Evolutionary conservation across 2,797 vertebrate genomes (phyloP).

Genomic region (Apodemus agrarius): DNA sequence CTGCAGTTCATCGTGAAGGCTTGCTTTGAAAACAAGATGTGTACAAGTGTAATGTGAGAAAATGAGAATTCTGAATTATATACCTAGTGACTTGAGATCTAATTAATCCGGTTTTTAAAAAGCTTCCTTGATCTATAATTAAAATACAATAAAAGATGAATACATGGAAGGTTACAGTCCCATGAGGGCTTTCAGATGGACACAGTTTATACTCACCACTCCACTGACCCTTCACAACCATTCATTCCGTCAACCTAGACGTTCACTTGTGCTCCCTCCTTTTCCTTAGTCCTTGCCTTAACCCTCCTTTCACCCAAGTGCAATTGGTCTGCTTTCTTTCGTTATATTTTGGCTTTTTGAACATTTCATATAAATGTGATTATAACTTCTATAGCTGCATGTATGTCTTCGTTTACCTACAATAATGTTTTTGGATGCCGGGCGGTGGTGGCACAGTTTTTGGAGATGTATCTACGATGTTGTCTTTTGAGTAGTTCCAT

Average conservation of each 20-base stretch:
- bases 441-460: too few species aligned
- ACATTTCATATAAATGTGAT: slow-evolving; percentile 46
- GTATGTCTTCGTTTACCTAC: slow-evolving; percentile 24
- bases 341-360: slow-evolving; percentile 19
- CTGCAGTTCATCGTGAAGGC: background rate
- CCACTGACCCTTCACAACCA: slow-evolving; percentile 38
- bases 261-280: background rate
- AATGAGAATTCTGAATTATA: slow-evolving; percentile 31
- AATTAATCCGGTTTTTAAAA: background rate
- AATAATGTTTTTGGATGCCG: slow-evolving; percentile 46
- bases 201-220: background rate
- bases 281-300: background rate
- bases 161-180: background rate
- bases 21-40: slow-evolving; percentile 54
- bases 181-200: background rate
- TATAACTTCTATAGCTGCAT: background rate
- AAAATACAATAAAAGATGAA: background rate
- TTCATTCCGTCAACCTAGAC: background rate
- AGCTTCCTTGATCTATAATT: slow-evolving; percentile 48
- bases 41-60: slow-evolving; percentile 42
- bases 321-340: background rate
- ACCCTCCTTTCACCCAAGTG: background rate
- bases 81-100: slow-evolving; percentile 20
- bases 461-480: slow-evolving; percentile 6
- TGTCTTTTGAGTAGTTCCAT: background rate